Base-by-base conservation (phyloP, 2,888 invertebrate genomes). In the Sesia bembeciformis region DNA sequence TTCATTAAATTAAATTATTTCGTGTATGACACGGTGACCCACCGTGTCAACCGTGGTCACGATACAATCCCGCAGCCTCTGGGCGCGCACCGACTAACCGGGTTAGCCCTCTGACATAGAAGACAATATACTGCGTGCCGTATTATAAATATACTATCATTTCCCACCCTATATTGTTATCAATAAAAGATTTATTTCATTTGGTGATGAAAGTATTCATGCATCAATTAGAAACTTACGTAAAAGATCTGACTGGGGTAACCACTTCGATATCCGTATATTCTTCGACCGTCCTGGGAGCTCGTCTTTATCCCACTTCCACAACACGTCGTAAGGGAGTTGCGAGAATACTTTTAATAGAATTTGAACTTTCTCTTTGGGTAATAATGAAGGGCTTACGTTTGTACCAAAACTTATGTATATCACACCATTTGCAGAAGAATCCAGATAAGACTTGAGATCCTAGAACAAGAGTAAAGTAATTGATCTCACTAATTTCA, bases 361-460 rank as follows among this genome's bases (percentile, higher is more conserved):
- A 4, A 61, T 58, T 41, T 66, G 53, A 5, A 72, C 52, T 4
- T 46, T 60, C 1, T 70, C 62, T 4, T 56, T 49, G 3, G 65
- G 57, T 5, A 78, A 49, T 3, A 61, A 40, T 38, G 67, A 50
- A 3, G 68, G 55, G n/a, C 65, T 56, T 1, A 72, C 64, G 53
- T 76, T 74, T 23, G 76, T 76, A 0, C 81, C 81, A 43, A 78
- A 76, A 58, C 80, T 79, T 3, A 74, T 56, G 43, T 78, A 76
- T 3, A 78, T 70, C 0, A 74, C 56, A 5, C 58, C 58, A 49
- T 52, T 8, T 39, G 8, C 40, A 0, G 53, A 56, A 5, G 41
- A 41, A 39, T 58, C 54, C 46, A 58, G 23, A 51, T 54, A 56
- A 5, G 40, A 40, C 6, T 52, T 5, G 5, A 58, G 52, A 7